Percentiles rank a stretch among this genome's conserved stretches.
phyloP scores from a whole-genome alignment of 2,888 invertebrate species.

The Gymnoscelis rufifasciata region DNA sequence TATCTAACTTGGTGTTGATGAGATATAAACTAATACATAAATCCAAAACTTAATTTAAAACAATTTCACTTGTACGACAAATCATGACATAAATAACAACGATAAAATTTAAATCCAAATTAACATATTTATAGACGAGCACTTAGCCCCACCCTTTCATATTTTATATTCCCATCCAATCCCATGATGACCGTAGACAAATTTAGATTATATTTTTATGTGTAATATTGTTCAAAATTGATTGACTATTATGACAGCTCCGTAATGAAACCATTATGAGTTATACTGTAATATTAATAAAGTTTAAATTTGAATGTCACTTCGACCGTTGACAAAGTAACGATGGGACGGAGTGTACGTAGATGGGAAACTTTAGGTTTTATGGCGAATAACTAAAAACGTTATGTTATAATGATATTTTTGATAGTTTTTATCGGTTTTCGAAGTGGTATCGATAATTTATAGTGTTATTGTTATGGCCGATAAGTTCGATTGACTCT shows the following conservation, averaged over 20 bases:
- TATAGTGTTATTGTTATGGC: constrained; percentile 26
- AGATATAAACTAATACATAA: background rate
- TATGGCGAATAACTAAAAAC: constrained; percentile 34
- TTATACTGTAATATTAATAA: constrained; percentile 41
- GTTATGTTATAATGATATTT: constrained; percentile 32
- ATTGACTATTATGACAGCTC: constrained; percentile 45
- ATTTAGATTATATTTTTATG: constrained; percentile 46
- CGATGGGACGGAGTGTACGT: constrained; percentile 28
- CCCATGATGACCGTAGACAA: constrained; percentile 39
- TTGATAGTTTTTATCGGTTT: constrained; percentile 27
- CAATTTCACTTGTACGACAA: background rate
- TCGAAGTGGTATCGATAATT: constrained; percentile 34
- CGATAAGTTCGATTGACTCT: constrained; percentile 16
- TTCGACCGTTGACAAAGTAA: constrained; percentile 46
- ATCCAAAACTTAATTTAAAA: background rate
- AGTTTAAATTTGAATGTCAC: constrained; percentile 43
- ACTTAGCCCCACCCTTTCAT: constrained; percentile 30
- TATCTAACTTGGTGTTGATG: too few species aligned
- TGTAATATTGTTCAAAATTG: constrained; percentile 43
- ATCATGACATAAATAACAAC: constrained; percentile 19
- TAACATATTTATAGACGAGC: constrained; percentile 23
- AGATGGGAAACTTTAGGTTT: constrained; percentile 32
- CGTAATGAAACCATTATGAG: constrained; percentile 43
- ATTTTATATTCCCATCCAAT: constrained; percentile 29
- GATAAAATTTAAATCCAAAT: constrained; percentile 22